These are phyloP conservation scores for Hirtodrosophila duncani DNA, from an alignment of 2,888 invertebrate species.

Conservation along the genomic window DNA sequence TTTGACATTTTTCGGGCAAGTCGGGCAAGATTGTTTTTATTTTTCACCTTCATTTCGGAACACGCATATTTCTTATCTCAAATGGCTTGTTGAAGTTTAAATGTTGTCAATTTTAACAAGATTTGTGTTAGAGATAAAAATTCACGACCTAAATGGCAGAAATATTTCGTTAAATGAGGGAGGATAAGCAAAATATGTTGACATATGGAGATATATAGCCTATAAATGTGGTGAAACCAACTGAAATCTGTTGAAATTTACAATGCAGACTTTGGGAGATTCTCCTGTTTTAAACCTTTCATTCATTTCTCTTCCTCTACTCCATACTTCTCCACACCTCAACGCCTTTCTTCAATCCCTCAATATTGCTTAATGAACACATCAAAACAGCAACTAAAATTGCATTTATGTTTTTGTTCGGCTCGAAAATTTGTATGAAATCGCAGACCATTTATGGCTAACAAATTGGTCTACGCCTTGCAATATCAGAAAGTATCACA, in stretches of 20 bases:
- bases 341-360: slow-evolving; percentile 14
- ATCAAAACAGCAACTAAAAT: slow-evolving; percentile 58
- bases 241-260: too few species aligned
- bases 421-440: slow-evolving; percentile 9
- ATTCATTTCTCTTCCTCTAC: not conserved
- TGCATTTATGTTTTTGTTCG: slow-evolving; percentile 66
- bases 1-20: slow-evolving; percentile 60
- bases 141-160: slow-evolving; percentile 41
- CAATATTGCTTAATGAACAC: slow-evolving; percentile 63
- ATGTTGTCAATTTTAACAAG: slow-evolving; percentile 75
- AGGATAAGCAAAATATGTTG: not conserved
- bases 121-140: slow-evolving; percentile 63
- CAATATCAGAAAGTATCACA: slow-evolving; percentile 45
- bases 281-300: not conserved
- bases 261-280: too few species aligned
- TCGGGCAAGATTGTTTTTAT: not conserved
- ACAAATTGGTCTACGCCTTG: slow-evolving; percentile 42
- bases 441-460: slow-evolving; percentile 25
- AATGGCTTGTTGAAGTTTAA: slow-evolving; percentile 61
- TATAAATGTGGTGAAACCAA: too few species aligned
- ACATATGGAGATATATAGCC: too few species aligned
- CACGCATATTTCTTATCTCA: slow-evolving; percentile 21
- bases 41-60: slow-evolving; percentile 12
- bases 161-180: slow-evolving; percentile 17
- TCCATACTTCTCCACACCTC: slow-evolving; percentile 11